Percentiles rank a stretch among this genome's conserved stretches.
Evolutionary conservation across 37 sponge, comb jelly and placozoan species (phyloP).

Genomic region (Amphimedon queenslandica): DNA sequence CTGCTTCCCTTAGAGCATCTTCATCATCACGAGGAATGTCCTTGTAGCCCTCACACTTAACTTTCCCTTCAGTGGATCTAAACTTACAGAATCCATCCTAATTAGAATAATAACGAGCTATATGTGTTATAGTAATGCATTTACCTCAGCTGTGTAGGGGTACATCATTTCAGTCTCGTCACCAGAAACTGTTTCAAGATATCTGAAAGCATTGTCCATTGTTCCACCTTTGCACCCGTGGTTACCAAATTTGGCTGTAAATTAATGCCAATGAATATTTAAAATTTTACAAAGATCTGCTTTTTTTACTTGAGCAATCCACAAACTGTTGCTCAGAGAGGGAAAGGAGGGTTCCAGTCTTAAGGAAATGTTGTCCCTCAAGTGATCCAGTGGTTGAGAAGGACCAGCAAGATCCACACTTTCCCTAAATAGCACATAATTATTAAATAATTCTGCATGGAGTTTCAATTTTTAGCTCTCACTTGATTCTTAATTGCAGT

Average conservation of each 20-base stretch:
- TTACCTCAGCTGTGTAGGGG: slow-evolving; percentile 79
- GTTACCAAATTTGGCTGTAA: too few species aligned
- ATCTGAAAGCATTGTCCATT: slow-evolving; percentile 85
- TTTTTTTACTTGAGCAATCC: too few species aligned
- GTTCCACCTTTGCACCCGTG: slow-evolving; percentile 88
- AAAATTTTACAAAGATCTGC: too few species aligned
- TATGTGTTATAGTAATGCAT: too few species aligned
- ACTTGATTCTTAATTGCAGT: slow-evolving; percentile 70
- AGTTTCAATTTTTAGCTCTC: too few species aligned
- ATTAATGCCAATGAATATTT: too few species aligned
- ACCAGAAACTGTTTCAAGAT: slow-evolving; percentile 72
- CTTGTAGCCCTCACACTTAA: slow-evolving; percentile 50
- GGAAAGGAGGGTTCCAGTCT: slow-evolving; percentile 82
- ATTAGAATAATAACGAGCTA: too few species aligned
- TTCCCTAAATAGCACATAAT: slow-evolving; percentile 26
- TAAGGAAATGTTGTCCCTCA: slow-evolving; percentile 88
- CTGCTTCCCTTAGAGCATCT: too few species aligned
- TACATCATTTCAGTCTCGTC: slow-evolving; percentile 85
- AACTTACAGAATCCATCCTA: slow-evolving; percentile 69
- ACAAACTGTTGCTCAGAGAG: too few species aligned
- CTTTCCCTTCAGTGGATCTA: slow-evolving; percentile 56
- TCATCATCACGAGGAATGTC: too few species aligned
- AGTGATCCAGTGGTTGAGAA: slow-evolving; percentile 93
- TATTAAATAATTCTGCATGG: background rate
- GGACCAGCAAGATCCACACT: slow-evolving; percentile 97